Evolutionary conservation across 2,888 invertebrate genomes (phyloP).

Genomic region (Erebia epiphron): DNA sequence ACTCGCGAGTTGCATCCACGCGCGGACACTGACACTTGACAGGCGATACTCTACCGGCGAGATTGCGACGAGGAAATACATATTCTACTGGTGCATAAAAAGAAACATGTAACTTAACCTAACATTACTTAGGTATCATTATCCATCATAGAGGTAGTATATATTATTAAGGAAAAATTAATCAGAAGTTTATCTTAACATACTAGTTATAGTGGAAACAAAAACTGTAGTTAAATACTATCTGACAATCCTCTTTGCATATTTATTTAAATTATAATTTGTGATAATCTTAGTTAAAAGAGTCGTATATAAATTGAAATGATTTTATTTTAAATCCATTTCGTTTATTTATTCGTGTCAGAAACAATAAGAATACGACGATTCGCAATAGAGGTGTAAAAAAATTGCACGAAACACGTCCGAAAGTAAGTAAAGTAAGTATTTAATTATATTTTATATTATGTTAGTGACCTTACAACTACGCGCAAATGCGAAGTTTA

Average conservation of each 20-base stretch:
- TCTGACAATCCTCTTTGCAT: too few relatives aligned
- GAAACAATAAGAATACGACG: conserved; percentile 3
- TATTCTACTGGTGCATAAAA: background rate
- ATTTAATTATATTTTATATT: background rate
- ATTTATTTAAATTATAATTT: too few relatives aligned
- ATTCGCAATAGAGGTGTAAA: background rate
- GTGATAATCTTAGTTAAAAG: too few relatives aligned
- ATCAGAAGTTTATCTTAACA: background rate
- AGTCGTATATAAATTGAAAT: too few relatives aligned
- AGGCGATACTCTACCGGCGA: background rate
- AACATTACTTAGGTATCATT: background rate
- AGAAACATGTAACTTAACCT: background rate
- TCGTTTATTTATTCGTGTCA: background rate
- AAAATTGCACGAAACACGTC: background rate
- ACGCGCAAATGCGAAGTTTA: too few relatives aligned
- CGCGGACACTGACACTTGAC: background rate
- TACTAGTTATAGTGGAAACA: background rate
- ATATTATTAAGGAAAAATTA: background rate
- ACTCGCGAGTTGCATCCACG: conserved; percentile 16
- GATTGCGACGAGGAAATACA: background rate
- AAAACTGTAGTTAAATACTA: background rate
- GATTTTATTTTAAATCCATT: background rate
- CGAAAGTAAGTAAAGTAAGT: background rate
- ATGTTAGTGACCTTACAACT: background rate
- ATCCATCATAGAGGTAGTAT: too few relatives aligned